These are phyloP conservation scores for Lepidonotus clava DNA, from an alignment of 2,888 invertebrate species.

Conservation along the genomic window DNA sequence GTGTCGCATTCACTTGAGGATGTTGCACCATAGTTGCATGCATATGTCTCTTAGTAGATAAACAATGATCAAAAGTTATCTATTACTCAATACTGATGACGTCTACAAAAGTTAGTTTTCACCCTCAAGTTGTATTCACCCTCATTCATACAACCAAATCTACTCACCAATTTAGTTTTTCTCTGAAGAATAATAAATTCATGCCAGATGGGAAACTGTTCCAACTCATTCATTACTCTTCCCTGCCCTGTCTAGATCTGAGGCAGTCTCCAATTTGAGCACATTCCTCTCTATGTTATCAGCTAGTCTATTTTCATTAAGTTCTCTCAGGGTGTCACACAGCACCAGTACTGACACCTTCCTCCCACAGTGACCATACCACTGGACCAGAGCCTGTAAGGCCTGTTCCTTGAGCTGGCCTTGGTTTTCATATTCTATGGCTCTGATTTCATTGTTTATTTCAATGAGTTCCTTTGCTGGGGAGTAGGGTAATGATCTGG, in stretches of 20 bases:
- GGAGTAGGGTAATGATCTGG: conserved; percentile 55
- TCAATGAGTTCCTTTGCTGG: conserved; percentile 40
- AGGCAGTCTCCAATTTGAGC: neutral
- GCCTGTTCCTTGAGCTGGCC: conserved; percentile 59
- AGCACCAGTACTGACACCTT: conserved; percentile 41
- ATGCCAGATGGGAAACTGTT: too few species aligned
- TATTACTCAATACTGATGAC: too few species aligned
- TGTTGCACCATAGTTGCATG: too few species aligned
- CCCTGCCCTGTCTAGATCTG: neutral
- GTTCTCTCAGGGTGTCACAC: conserved; percentile 33
- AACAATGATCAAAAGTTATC: too few species aligned
- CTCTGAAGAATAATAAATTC: too few species aligned
- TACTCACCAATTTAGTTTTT: too few species aligned
- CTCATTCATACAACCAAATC: too few species aligned
- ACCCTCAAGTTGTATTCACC: too few species aligned
- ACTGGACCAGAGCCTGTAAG: conserved; percentile 46
- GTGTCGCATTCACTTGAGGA: too few species aligned
- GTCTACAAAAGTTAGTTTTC: too few species aligned
- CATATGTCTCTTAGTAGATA: too few species aligned
- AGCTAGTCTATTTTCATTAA: conserved; percentile 56
- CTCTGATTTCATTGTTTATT: conserved; percentile 57
- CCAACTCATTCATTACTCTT: too few species aligned
- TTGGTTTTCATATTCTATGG: conserved; percentile 57
- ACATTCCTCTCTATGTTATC: conserved; percentile 48
- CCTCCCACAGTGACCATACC: conserved; percentile 35